Evolutionary conservation across 2,888 invertebrate species (phyloP).

Genomic region (Synergus umbraculus): DNA sequence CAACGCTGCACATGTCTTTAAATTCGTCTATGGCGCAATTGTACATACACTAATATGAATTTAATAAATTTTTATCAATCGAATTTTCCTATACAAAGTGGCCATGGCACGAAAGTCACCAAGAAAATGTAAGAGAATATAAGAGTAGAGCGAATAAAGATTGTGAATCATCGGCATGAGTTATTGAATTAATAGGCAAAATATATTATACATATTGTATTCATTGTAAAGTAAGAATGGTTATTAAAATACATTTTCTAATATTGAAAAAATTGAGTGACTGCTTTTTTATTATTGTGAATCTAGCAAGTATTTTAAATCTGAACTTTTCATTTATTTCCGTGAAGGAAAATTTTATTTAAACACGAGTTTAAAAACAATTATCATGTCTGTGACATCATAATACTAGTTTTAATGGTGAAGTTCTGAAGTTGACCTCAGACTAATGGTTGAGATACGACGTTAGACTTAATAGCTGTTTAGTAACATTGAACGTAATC

Average conservation of each 20-base stretch:
- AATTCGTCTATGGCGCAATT: constrained; percentile 34
- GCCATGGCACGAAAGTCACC: constrained; percentile 31
- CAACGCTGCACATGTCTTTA: constrained; percentile 5
- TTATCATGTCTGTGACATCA: not conserved
- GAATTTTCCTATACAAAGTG: constrained; percentile 21
- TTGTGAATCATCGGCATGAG: not conserved
- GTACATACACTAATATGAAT: constrained; percentile 34
- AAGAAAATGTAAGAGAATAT: constrained; percentile 4
- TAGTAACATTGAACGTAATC: constrained; percentile 20
- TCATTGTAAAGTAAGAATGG: constrained; percentile 18
- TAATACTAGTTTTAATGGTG: not conserved
- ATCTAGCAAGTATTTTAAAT: not conserved
- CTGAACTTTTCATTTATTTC: not conserved
- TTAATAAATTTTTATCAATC: constrained; percentile 34
- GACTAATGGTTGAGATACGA: not conserved
- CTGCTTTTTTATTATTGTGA: not conserved
- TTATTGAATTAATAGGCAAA: constrained; percentile 12
- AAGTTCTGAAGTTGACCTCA: constrained; percentile 9
- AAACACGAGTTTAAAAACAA: not conserved
- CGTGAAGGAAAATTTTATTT: not conserved
- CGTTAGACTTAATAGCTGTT: constrained; percentile 7
- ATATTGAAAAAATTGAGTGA: constrained; percentile 4
- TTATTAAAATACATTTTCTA: constrained; percentile 30
- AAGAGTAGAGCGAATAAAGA: constrained; percentile 16
- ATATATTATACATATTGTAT: constrained; percentile 10